A percentile compares a stretch with the other conserved stretches of the same genome.
These are phyloP conservation scores for Procavia capensis DNA, from an alignment of 2,113 vertebrate genomes.

Conservation along the genomic window DNA sequence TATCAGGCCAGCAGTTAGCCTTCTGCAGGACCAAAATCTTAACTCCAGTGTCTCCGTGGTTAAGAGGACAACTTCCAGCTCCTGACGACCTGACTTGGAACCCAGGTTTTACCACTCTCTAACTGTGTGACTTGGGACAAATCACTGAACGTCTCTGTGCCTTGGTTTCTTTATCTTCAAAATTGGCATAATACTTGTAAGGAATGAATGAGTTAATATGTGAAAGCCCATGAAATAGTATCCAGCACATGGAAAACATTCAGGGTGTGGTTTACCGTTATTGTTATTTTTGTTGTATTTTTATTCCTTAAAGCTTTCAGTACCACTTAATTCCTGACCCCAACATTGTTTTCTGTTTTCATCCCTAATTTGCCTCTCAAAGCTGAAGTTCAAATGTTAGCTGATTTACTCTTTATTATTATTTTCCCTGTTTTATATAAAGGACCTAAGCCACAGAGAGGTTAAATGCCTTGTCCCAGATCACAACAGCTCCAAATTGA, in stretches of 20 bases:
- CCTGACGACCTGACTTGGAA: background rate
- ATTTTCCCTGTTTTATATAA: no score
- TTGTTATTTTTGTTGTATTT: background rate
- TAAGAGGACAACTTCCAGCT: background rate
- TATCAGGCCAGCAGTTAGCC: no score
- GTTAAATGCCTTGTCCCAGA: no score
- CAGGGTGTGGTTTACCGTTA: background rate
- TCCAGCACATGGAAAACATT: background rate
- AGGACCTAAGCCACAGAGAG: no score
- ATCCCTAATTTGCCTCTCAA: background rate
- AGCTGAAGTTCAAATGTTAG: background rate
- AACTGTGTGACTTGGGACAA: no score
- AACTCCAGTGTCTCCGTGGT: background rate
- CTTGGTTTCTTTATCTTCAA: background rate
- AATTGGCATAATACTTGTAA: background rate
- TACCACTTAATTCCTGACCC: background rate
- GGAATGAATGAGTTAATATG: background rate
- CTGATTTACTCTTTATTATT: no score
- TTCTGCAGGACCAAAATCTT: background rate
- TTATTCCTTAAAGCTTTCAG: background rate
- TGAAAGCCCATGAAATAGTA: background rate
- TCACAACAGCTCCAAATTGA: background rate
- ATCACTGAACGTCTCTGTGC: no score
- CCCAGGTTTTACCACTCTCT: background rate
- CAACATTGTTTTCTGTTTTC: background rate